Base-by-base conservation (phyloP, 2,797 vertebrate species). In the Eurystomus glaucurus region DNA sequence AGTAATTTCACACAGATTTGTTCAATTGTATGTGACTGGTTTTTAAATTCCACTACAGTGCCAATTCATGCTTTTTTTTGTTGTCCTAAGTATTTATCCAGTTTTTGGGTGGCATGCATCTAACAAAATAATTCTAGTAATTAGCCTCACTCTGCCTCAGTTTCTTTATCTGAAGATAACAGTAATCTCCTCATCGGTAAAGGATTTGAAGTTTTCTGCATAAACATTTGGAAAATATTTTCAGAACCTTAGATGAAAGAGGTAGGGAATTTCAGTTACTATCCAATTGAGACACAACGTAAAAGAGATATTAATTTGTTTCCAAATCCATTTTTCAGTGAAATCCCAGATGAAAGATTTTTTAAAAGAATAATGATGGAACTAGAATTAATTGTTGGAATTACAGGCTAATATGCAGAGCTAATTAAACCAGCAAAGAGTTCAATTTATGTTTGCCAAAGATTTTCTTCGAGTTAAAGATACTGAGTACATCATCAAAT, bases 341-440 rank as follows among this genome's bases (percentile, higher is more conserved):
- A 87, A 93, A 95, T 79, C 43, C 48, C 87, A 83, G 80, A 96
- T 87, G 39, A 88, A 93, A 95, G 51, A 74, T 71, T 87, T 84
- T 82, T 28, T 21, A 70, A 64, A 88, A 95, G 51, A 93, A 86
- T 85, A 95, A 80, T 48, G 75, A 92, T 80, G 71, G 50, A 94
- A 83, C 48, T 64, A 83, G 88, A 94, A 85, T 90, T 96, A 97
- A 97, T 95, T 97, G 81, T 82, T 88, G 84, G 51, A 92, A 90
- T 95, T 96, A 83, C 68, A 92, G 61, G 85, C 77, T 96, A 96
- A 96, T 93, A 94, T 80, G 92, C 88, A 95, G 88, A 96, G 93
- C 90, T 90, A 96, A 96, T 97, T 95, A 96, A 86, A 88, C 60
- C 60, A 96, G 71, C 41, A 89, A 91, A 95, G 89, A 91, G 81